These are phyloP conservation scores for Portevinia maculata DNA, from an alignment of 2,888 invertebrate species.

Conservation along the genomic window DNA sequence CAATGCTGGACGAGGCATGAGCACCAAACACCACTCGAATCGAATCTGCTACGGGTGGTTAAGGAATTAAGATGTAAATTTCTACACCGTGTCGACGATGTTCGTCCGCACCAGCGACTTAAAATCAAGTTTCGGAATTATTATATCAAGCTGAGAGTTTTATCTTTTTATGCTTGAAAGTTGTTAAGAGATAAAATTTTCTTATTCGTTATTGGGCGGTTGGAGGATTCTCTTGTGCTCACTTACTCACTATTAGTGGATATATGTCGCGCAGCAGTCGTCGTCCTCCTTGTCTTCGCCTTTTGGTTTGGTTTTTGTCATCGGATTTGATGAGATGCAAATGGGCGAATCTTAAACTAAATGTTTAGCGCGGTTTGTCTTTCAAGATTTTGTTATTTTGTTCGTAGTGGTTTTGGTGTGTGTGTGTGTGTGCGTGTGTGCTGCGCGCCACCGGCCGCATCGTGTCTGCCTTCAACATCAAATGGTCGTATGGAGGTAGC, in stretches of 20 bases:
- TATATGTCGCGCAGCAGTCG: slow-evolving; percentile 27
- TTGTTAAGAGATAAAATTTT: slow-evolving; percentile 74
- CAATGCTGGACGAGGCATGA: slow-evolving; percentile 2
- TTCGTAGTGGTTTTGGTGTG: slow-evolving; percentile 19
- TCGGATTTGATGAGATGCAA: slow-evolving; percentile 76
- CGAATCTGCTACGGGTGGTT: slow-evolving; percentile 74
- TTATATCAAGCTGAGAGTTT: slow-evolving; percentile 75
- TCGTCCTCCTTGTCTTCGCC: slow-evolving; percentile 9
- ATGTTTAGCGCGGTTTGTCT: slow-evolving; percentile 74
- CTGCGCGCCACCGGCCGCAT: slow-evolving; percentile 12
- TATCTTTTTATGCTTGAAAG: slow-evolving; percentile 74
- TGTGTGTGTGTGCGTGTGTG: slow-evolving; percentile 39
- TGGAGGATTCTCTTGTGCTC: slow-evolving; percentile 61
- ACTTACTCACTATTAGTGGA: slow-evolving; percentile 73
- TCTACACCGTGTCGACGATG: slow-evolving; percentile 74
- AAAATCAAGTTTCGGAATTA: slow-evolving; percentile 74
- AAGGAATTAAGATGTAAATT: slow-evolving; percentile 75
- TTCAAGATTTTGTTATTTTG: slow-evolving; percentile 57
- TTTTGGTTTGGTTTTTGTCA: slow-evolving; percentile 58
- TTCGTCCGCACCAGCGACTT: slow-evolving; percentile 74
- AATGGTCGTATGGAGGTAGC: slow-evolving; percentile 74
- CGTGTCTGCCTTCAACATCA: slow-evolving; percentile 42
- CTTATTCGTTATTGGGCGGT: slow-evolving; percentile 69
- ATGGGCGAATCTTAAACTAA: slow-evolving; percentile 75
- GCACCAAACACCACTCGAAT: slow-evolving; percentile 46